Conservation (phyloP, 2,888 invertebrate species). For the Agapostemon virescens region DNA sequence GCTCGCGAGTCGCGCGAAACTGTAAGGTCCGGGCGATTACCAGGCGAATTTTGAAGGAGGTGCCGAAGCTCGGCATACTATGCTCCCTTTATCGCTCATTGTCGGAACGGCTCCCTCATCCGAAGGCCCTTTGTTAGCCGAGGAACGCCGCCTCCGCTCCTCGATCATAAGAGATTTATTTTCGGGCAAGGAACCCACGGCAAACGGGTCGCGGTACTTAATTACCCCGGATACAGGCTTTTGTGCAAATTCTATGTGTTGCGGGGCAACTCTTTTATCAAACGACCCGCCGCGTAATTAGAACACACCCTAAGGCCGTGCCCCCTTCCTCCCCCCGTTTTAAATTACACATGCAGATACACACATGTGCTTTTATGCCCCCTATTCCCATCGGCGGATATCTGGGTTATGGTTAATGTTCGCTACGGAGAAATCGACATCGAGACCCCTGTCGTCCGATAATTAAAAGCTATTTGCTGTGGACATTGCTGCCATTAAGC, state of each 20-base stretch:
- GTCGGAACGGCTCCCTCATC: not conserved
- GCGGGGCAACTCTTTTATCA: slow-evolving; percentile 59
- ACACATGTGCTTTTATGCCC: slow-evolving; percentile 5
- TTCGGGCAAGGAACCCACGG: slow-evolving; percentile 30
- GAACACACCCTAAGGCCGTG: slow-evolving; percentile 64
- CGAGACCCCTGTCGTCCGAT: slow-evolving; percentile 12
- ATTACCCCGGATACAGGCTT: slow-evolving; percentile 65
- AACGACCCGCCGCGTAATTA: slow-evolving; percentile 68
- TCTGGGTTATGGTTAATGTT: slow-evolving; percentile 15
- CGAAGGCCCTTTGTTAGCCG: not conserved
- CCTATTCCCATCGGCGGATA: slow-evolving; percentile 20
- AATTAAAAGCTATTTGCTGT: slow-evolving; percentile 40
- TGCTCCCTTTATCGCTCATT: not conserved
- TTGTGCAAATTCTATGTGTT: slow-evolving; percentile 58
- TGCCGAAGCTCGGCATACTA: not conserved
- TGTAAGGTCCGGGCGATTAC: not conserved
- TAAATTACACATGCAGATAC: slow-evolving; percentile 39
- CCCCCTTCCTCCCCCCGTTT: slow-evolving; percentile 10
- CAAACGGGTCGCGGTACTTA: slow-evolving; percentile 61
- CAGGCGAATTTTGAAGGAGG: not conserved
- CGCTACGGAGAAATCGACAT: slow-evolving; percentile 16
- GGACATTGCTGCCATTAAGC: not conserved
- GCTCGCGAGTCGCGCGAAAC: not conserved
- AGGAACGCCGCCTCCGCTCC: slow-evolving; percentile 12
- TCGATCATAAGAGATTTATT: slow-evolving; percentile 52